A percentile compares a stretch with the other conserved stretches of the same genome.
Conservation (phyloP, 2,888 invertebrate genomes). For the Acanthococcus lagerstroemiae region DNA sequence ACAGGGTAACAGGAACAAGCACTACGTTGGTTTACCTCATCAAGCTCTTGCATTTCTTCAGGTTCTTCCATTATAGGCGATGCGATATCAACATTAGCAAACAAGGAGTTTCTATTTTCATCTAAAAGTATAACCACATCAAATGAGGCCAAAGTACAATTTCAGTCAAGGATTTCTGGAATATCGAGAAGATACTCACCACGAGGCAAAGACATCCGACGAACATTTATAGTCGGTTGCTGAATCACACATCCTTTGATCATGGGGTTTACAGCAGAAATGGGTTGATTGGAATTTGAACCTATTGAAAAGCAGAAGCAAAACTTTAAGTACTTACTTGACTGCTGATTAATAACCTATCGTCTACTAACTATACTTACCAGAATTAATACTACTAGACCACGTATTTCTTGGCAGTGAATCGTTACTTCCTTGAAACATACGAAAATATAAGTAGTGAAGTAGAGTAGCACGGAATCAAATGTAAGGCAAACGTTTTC, state of each 20-base stretch:
- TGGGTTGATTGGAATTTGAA: neutral
- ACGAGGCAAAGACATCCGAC: neutral
- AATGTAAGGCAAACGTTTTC: neutral
- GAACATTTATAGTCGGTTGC: neutral
- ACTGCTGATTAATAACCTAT: neutral
- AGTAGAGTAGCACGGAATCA: neutral
- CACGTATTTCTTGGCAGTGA: neutral
- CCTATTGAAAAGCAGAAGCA: neutral
- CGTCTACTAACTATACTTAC: neutral
- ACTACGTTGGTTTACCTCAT: no score
- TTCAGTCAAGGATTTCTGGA: neutral
- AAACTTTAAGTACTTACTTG: neutral
- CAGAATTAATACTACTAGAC: neutral
- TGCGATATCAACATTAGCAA: neutral
- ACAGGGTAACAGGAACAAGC: no score
- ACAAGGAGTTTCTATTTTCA: neutral
- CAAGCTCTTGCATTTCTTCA: no score
- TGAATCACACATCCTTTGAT: neutral
- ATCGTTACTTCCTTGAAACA: neutral
- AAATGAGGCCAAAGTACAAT: no score
- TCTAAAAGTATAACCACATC: no score
- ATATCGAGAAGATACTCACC: neutral
- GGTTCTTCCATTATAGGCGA: conserved; percentile 5
- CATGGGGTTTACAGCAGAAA: neutral
- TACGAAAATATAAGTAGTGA: neutral